Evolutionary conservation across 2,888 invertebrate genomes (phyloP).

Genomic region (Acleris laterana): DNA sequence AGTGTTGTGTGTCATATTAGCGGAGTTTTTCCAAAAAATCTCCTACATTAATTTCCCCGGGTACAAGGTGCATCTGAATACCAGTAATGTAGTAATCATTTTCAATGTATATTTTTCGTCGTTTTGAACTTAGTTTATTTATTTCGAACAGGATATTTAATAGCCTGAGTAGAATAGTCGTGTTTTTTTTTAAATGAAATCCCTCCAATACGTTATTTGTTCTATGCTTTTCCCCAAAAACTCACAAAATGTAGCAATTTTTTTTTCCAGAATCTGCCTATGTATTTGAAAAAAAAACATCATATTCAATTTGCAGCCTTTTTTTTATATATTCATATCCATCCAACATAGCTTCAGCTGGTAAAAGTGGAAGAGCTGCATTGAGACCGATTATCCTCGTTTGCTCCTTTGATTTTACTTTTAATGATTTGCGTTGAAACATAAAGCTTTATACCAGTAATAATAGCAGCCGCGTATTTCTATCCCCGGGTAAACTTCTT

Average conservation of each 20-base stretch:
- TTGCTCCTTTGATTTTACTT: too few relatives aligned
- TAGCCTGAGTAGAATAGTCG: not conserved
- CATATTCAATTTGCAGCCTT: too few relatives aligned
- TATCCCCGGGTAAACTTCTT: too few relatives aligned
- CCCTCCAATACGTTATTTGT: not conserved
- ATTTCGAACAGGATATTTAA: not conserved
- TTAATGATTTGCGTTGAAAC: too few relatives aligned
- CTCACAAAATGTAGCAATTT: not conserved
- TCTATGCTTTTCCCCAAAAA: not conserved
- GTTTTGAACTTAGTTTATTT: not conserved
- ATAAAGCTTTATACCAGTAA: too few relatives aligned
- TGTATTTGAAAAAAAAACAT: not conserved
- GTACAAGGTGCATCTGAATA: not conserved
- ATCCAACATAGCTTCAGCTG: too few relatives aligned
- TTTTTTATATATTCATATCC: too few relatives aligned
- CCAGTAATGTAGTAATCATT: constrained; percentile 1
- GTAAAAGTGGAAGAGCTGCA: too few relatives aligned
- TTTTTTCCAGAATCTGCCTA: not conserved
- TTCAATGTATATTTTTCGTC: not conserved
- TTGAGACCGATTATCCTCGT: too few relatives aligned
- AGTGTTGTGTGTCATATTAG: not conserved
- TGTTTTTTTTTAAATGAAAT: not conserved
- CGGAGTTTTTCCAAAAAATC: not conserved
- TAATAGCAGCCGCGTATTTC: too few relatives aligned
- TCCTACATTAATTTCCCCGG: constrained; percentile 5